Evolutionary conservation across 2,797 vertebrate species (phyloP).

Genomic region (Poeciliopsis gracilis): DNA sequence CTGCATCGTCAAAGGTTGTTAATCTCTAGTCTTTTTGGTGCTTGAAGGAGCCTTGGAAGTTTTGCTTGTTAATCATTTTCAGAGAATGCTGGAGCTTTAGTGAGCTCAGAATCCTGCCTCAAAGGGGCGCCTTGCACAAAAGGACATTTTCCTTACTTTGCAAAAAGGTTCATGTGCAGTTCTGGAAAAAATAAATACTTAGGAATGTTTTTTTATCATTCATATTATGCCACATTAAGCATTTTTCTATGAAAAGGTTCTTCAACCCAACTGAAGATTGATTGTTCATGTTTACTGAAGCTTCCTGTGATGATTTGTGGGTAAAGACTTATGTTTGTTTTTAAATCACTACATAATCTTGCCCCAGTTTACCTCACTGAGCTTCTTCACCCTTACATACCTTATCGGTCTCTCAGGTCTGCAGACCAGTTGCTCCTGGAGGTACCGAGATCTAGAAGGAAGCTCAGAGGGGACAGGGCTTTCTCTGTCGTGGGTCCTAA

Average conservation of each 20-base stretch:
- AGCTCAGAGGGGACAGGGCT: no score
- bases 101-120: neutral
- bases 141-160: neutral
- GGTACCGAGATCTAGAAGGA: no score
- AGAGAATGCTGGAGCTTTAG: conserved; percentile 1
- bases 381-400: no score
- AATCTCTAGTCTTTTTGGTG: neutral
- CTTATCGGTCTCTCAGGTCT: no score
- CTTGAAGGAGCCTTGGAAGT: neutral
- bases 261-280: neutral
- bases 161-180: neutral
- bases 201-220: neutral
- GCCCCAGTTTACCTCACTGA: no score
- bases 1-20: neutral
- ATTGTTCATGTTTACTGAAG: neutral
- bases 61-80: neutral
- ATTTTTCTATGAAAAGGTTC: neutral
- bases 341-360: no score
- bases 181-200: neutral
- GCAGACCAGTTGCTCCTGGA: no score
- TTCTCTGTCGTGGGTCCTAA: no score
- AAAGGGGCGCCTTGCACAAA: neutral
- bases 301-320: neutral
- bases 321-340: neutral
- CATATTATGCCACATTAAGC: neutral